A percentile compares a stretch with the other conserved stretches of the same genome.
Evolutionary conservation across 2,113 vertebrate genomes (phyloP).

Genomic region (Abramis brama): DNA sequence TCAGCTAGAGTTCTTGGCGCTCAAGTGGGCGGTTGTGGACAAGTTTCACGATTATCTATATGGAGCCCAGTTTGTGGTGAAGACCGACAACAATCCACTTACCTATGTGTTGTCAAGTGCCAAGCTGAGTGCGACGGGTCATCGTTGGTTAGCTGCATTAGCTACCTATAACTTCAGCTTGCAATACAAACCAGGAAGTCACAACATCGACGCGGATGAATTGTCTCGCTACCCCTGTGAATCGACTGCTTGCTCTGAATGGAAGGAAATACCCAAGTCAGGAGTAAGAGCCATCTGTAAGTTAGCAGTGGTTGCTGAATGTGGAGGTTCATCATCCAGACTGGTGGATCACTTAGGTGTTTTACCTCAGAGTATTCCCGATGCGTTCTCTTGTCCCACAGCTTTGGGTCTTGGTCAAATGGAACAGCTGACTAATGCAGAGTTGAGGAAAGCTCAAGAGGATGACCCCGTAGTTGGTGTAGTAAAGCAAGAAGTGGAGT

Average conservation of each 20-base stretch:
- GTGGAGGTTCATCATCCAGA: not conserved
- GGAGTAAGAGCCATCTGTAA: not conserved
- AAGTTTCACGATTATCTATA: too few species aligned
- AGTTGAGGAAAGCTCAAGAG: not conserved
- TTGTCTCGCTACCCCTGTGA: not conserved
- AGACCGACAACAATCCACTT: too few species aligned
- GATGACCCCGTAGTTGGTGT: not conserved
- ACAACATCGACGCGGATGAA: too few species aligned
- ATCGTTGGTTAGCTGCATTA: too few species aligned
- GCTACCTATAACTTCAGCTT: too few species aligned
- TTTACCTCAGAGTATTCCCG: too few species aligned
- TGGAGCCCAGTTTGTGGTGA: too few species aligned
- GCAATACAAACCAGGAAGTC: too few species aligned
- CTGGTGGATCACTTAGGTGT: conserved; percentile 8
- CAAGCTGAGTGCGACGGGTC: too few species aligned
- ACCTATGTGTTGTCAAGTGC: too few species aligned
- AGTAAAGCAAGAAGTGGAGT: not conserved
- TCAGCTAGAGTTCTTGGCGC: too few species aligned
- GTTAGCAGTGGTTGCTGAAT: not conserved
- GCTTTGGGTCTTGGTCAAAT: not conserved
- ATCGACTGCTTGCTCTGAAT: not conserved
- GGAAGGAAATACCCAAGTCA: not conserved
- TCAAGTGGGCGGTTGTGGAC: too few species aligned
- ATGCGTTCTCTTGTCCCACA: not conserved
- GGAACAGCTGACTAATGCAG: not conserved